Conservation (phyloP, 2,113 vertebrate species). For the Cephalophus harveyi region DNA sequence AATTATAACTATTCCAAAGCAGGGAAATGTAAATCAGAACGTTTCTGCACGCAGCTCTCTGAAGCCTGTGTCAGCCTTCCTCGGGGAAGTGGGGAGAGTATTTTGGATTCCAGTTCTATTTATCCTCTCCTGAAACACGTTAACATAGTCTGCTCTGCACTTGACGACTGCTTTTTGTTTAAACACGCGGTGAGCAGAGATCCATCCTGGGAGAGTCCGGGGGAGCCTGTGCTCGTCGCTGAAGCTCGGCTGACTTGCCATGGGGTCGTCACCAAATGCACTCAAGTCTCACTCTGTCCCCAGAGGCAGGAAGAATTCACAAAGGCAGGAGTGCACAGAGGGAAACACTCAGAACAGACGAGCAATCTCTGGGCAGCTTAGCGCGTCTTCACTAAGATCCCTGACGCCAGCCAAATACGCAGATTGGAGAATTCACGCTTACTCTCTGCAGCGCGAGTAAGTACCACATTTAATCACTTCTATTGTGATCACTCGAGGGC, state of each 20-base stretch:
- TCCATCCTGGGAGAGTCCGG: rapidly evolving
- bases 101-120: neutral
- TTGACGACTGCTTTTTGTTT: neutral
- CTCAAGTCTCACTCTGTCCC: neutral
- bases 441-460: neutral
- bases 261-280: rapidly evolving
- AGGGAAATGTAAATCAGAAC: neutral
- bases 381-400: no score
- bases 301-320: neutral
- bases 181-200: neutral
- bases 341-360: rapidly evolving
- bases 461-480: rapidly evolving
- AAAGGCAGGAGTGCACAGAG: neutral
- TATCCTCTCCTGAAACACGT: neutral
- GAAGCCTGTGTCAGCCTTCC: neutral
- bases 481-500: neutral
- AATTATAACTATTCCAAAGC: rapidly evolving
- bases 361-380: rapidly evolving
- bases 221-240: neutral
- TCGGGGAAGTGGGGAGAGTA: neutral
- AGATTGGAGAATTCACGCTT: neutral
- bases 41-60: neutral
- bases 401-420: rapidly evolving
- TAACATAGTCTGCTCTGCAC: neutral
- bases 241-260: neutral